phyloP scores from a whole-genome alignment of 2,888 invertebrate genomes.

The Didymodactylos carnosus region DNA sequence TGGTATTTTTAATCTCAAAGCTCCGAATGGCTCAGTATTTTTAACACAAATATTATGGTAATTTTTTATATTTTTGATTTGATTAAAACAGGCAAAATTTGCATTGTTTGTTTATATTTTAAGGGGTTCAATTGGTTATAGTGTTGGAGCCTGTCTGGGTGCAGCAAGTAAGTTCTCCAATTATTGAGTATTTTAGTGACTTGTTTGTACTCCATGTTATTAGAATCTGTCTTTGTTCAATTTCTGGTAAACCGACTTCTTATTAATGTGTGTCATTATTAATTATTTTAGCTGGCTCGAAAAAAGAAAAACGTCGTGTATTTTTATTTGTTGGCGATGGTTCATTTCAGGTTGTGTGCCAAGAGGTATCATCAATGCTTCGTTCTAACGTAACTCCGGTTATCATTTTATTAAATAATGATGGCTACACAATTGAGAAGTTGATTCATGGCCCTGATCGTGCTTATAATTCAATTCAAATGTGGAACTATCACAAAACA shows the following conservation, averaged over 20 bases:
- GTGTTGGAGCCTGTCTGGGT: background rate
- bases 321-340: background rate
- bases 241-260: no score
- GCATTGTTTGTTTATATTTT: no score
- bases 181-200: no score
- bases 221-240: no score
- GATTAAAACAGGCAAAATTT: no score
- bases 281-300: no score
- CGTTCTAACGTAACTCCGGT: background rate
- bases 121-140: background rate
- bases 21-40: background rate
- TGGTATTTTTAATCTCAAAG: background rate
- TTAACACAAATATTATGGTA: background rate
- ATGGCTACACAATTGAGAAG: background rate
- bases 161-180: no score
- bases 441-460: background rate
- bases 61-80: no score
- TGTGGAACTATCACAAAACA: background rate
- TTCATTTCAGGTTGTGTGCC: background rate
- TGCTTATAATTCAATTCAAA: background rate
- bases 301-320: background rate
- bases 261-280: no score
- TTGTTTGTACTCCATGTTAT: no score
- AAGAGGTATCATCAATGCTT: background rate
- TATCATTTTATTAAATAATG: background rate